Percentiles rank a stretch among this genome's conserved stretches.
Conservation (phyloP, 2,113 vertebrate genomes). For the Phyllostomus discolor region DNA sequence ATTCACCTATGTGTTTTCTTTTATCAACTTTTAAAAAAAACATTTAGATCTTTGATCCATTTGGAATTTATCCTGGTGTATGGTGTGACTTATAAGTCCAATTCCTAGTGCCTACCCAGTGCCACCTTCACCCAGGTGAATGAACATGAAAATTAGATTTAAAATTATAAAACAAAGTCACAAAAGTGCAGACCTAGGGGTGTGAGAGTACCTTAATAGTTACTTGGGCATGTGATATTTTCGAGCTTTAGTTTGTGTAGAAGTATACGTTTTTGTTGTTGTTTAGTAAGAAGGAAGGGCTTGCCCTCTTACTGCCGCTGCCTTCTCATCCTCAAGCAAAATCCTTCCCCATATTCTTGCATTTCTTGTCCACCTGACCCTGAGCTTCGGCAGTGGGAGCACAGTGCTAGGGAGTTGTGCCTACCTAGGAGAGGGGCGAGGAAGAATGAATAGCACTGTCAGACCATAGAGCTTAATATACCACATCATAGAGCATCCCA, state of each 20-base stretch:
- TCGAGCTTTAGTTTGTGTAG: not conserved
- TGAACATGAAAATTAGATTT: not conserved
- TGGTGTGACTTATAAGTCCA: not conserved
- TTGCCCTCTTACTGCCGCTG: not conserved
- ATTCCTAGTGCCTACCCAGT: not conserved
- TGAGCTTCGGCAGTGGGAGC: not conserved
- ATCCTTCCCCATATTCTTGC: not conserved
- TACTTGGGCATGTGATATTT: not conserved
- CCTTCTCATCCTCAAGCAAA: not conserved
- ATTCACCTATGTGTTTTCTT: not conserved
- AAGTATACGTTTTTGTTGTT: not conserved
- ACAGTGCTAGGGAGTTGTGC: not conserved
- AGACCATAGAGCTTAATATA: not conserved
- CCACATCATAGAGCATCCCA: not conserved
- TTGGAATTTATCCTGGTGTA: not conserved
- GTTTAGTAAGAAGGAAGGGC: not conserved
- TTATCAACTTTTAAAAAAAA: not conserved
- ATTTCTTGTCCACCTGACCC: not conserved
- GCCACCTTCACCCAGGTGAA: not conserved
- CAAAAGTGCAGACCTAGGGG: not conserved
- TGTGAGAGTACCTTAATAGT: not conserved
- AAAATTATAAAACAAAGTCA: not conserved
- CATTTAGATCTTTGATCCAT: not conserved
- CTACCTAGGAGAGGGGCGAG: not conserved
- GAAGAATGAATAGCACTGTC: not conserved